These are phyloP conservation scores for Myiozetetes cayanensis DNA, from an alignment of 2,113 vertebrate genomes.

Conservation along the genomic window DNA sequence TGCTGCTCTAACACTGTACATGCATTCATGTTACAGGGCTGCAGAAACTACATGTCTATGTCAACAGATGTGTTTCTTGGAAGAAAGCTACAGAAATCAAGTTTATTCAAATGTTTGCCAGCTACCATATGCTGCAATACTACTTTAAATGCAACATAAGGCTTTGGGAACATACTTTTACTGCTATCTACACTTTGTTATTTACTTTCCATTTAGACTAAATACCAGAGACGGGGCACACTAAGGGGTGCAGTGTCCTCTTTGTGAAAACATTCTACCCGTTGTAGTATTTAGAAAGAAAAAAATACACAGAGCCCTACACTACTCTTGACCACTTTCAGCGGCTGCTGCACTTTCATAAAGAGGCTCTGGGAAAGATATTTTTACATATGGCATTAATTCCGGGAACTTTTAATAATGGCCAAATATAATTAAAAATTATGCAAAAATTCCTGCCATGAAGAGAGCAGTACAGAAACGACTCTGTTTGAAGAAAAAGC, in stretches of 20 bases:
- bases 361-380: slow-evolving; percentile 13
- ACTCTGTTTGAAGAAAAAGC: slow-evolving; percentile 46
- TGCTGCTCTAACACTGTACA: neutral
- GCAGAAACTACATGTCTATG: slow-evolving; percentile 47
- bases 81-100: slow-evolving; percentile 65
- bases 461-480: slow-evolving; percentile 38
- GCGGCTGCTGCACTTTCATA: neutral
- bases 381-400: slow-evolving; percentile 55
- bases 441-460: slow-evolving; percentile 49
- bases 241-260: slow-evolving; percentile 38
- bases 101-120: slow-evolving; percentile 57
- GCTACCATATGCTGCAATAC: slow-evolving; percentile 60
- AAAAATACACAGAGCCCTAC: slow-evolving; percentile 14
- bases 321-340: neutral
- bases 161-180: slow-evolving; percentile 36
- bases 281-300: slow-evolving; percentile 46
- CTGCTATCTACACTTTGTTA: slow-evolving; percentile 64
- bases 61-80: slow-evolving; percentile 68
- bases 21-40: slow-evolving; percentile 23
- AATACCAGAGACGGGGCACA: slow-evolving; percentile 62
- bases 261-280: slow-evolving; percentile 38
- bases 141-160: slow-evolving; percentile 59
- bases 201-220: slow-evolving; percentile 68
- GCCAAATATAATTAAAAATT: slow-evolving; percentile 58
- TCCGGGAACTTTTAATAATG: slow-evolving; percentile 55